A percentile compares a stretch with the other conserved stretches of the same genome.
These are phyloP conservation scores for Drosophila elegans DNA, from an alignment of 1,140 invertebrate species.

Conservation along the genomic window DNA sequence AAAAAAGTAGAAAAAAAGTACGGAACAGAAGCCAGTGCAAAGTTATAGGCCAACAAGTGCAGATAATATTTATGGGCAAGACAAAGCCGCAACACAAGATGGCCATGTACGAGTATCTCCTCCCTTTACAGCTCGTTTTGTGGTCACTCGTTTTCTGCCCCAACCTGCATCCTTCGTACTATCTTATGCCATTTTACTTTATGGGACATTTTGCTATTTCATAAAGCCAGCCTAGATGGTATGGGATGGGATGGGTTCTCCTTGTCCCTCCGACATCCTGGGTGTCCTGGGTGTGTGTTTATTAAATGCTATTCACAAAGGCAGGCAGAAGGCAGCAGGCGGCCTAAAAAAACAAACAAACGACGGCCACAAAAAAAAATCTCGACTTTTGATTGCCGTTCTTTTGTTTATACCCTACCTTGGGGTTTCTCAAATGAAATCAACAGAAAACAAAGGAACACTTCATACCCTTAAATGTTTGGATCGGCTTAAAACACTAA, in stretches of 20 bases:
- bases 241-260: constrained; percentile 4
- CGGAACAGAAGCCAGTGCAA: constrained; percentile 23
- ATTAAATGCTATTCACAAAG: constrained; percentile 71
- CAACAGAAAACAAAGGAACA: neutral
- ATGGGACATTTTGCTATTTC: constrained; percentile 52
- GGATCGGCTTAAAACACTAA: too few species aligned
- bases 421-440: neutral
- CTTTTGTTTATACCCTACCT: constrained; percentile 38
- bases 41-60: constrained; percentile 23
- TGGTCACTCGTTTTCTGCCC: constrained; percentile 23
- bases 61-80: constrained; percentile 70
- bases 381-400: constrained; percentile 62
- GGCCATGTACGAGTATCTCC: constrained; percentile 32
- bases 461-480: neutral
- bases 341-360: constrained; percentile 56
- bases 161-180: constrained; percentile 10
- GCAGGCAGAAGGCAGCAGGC: constrained; percentile 25
- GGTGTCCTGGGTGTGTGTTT: constrained; percentile 58
- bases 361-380: constrained; percentile 22
- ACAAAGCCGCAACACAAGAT: constrained; percentile 55
- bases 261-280: constrained; percentile 22
- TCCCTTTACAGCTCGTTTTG: constrained; percentile 47
- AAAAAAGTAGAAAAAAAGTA: too few species aligned
- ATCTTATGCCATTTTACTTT: constrained; percentile 53
- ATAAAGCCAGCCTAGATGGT: constrained; percentile 27